Evolutionary conservation across 2,888 invertebrate species (phyloP).

Genomic region (Polyommatus iphigenia): DNA sequence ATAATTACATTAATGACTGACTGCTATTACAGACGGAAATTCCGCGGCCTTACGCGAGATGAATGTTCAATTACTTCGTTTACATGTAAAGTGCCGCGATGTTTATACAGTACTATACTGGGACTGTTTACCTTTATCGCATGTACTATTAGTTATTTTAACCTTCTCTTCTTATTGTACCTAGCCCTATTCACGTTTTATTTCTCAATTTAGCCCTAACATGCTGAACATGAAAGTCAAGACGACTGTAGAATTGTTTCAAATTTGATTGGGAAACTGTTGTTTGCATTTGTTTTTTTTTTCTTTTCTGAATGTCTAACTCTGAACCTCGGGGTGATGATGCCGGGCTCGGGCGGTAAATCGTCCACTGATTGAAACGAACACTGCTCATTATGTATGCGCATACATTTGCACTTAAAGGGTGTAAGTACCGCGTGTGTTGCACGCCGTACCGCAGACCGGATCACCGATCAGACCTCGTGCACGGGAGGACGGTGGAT

Average conservation of each 20-base stretch:
- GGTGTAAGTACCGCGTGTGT: neutral
- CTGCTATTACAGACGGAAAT: neutral
- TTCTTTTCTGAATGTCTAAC: neutral
- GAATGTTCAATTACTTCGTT: neutral
- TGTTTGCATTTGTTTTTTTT: neutral
- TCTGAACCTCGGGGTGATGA: neutral
- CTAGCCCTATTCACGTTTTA: too few species aligned
- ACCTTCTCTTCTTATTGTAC: neutral
- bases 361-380: neutral
- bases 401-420: neutral
- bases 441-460: neutral
- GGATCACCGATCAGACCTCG: too few species aligned
- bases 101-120: neutral
- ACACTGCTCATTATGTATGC: neutral
- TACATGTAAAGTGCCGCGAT: neutral
- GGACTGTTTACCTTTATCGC: neutral
- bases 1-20: slow-evolving; percentile 4
- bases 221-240: too few species aligned
- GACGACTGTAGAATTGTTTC: neutral
- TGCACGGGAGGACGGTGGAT: too few species aligned
- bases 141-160: neutral
- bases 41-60: slow-evolving; percentile 22
- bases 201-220: too few species aligned
- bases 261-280: neutral
- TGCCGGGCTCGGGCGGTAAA: neutral